Percentiles rank a stretch among this genome's conserved stretches.
Conservation (phyloP, 2,113 vertebrate species). For the Zootoca vivipara region DNA sequence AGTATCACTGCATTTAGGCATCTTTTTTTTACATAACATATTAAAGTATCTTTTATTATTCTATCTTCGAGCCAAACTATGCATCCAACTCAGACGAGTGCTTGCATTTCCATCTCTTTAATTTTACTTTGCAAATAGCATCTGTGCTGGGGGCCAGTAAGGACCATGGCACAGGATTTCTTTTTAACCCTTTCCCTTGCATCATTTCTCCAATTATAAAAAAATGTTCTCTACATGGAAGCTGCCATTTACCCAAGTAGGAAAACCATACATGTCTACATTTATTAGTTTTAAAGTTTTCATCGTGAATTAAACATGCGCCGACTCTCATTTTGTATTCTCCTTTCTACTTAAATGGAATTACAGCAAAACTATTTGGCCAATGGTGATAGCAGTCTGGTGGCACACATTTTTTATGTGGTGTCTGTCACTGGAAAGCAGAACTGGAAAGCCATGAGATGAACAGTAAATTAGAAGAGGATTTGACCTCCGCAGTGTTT, state of each 20-base stretch:
- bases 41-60: not conserved
- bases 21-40: no score
- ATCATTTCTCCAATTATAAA: not conserved
- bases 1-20: not conserved
- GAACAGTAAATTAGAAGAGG: slow-evolving; percentile 21
- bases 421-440: not conserved
- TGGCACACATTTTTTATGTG: not conserved
- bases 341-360: not conserved
- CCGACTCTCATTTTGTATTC: not conserved
- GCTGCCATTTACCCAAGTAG: not conserved
- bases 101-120: not conserved
- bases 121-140: no score
- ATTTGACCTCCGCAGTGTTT: slow-evolving; percentile 12
- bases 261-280: not conserved
- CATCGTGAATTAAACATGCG: not conserved
- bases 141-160: not conserved
- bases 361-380: not conserved
- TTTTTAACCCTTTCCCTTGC: no score
- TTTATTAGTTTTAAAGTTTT: not conserved
- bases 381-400: not conserved
- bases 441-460: slow-evolving; percentile 4
- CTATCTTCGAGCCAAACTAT: not conserved
- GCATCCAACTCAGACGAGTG: not conserved
- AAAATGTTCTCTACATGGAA: not conserved
- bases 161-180: not conserved